Evolutionary conservation across 2,113 vertebrate species (phyloP), one percentile per base, ranked within the genome.

Genomic region (Ascaphus truei): DNA sequence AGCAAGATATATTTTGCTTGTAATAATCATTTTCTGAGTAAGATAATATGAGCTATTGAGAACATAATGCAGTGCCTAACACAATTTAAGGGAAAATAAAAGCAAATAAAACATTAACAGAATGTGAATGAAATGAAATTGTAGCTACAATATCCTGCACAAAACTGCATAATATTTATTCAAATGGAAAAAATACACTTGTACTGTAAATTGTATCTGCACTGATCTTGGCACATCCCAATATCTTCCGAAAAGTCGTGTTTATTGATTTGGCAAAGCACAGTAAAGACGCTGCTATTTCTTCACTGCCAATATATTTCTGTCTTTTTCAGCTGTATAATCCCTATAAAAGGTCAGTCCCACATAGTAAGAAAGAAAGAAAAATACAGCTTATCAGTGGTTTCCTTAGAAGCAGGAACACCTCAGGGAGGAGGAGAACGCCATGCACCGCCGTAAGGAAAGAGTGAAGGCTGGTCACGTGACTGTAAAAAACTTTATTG

Each of bases 51-150:
- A 12, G 37, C 37, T 41, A 12, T 41, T 15, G 37, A 64, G 62
- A 37, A 37, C 62, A 52, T 64, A 64, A 64, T 51, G 29, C 45
- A 36, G 25, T 23, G 52, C 52, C 62, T 64, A 52, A 64, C 47
- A 64, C 47, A 64, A 64, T 64, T 47, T 64, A 27, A 10, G 23
- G 52, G 34, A 18, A 15, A 20, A 52, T 25, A 31, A 63, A 63
- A 20, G 25, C 15, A 20, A 10, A 5, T 13, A 26, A 27, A 51
- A 27, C 1, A 31, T 50, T 7, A 16, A n/a, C 62, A 36, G 15
- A 26, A 50, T 63, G 34, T 37, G 5, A 36, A 18, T 31, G 23
- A 51, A 52, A 52, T 52, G 15, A 20, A 52, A 31, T 37, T 64
- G 52, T 26, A 11, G 22, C 15, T 25, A 25, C 47, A n/a, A n/a